Evolutionary conservation across 2,113 vertebrate species (phyloP).

Genomic region (Poecilia latipinna): DNA sequence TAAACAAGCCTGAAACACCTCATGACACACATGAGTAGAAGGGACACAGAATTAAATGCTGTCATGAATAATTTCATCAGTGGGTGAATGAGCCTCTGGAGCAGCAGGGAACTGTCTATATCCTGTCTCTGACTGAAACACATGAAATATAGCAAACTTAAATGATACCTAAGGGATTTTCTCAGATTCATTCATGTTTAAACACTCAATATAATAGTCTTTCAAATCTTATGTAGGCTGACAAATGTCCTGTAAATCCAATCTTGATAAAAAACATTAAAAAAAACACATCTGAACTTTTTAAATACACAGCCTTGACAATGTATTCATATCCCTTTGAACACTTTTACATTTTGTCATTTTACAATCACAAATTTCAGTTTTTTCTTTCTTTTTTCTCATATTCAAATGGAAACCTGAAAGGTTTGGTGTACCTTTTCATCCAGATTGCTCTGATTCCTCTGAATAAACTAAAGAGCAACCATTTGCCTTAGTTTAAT

Average conservation of each 20-base stretch:
- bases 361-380: background rate
- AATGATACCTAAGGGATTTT: background rate
- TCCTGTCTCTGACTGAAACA: slow-evolving; percentile 31
- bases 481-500: background rate
- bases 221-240: background rate
- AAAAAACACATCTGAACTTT: background rate
- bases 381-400: background rate
- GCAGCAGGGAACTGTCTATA: slow-evolving; percentile 19
- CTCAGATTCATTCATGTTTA: background rate
- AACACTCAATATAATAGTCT: background rate
- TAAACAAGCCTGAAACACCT: slow-evolving; percentile 75
- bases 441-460: background rate
- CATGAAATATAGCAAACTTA: slow-evolving; percentile 36
- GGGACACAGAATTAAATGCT: slow-evolving; percentile 62
- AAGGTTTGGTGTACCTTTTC: background rate
- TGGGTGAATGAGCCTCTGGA: slow-evolving; percentile 39
- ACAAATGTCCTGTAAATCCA: background rate
- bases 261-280: background rate
- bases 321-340: background rate
- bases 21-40: slow-evolving; percentile 48
- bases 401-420: background rate
- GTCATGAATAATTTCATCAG: slow-evolving; percentile 74
- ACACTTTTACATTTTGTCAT: background rate
- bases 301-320: background rate
- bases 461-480: background rate